Evolutionary conservation across 2,797 vertebrate species (phyloP), one percentile per base, ranked within the genome.

Genomic region (Neomorphus geoffroyi): DNA sequence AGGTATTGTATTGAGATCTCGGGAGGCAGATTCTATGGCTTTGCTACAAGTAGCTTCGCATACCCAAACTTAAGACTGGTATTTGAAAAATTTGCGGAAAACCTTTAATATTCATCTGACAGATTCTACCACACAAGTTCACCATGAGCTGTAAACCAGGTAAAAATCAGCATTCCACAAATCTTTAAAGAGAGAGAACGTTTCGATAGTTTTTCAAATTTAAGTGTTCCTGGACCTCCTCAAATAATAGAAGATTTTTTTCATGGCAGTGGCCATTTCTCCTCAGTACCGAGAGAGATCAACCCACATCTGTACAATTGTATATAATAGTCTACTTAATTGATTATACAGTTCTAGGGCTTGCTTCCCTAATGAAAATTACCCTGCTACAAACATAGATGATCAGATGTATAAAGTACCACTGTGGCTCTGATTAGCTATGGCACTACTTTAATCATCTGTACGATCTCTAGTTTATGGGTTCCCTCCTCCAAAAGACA

Each of bases 341-440:
- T 81, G 32, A 75, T 72, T 90, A 67, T 69, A 56, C 4, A 57
- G 66, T 19, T 79, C 39, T 72, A 73, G 33, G 35, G 35, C 35
- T 94, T 86, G 46, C n/a, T 84, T 78, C 57, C 48, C 57, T 77
- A 71, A 83, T 45, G 58, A 90, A 94, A 92, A 93, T 50, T 94
- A 92, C 48, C 50, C 41, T 79, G 61, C 62, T 56, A 28, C 46
- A 91, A 82, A 88, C 51, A 88, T 1, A 77, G 33, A 19, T 41
- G 51, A 87, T 78, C 88, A 77, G 57, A 84, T 35, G 33, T 48
- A 27, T 61, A 70, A 84, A 69, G 35, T 48, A 81, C 41, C 56
- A 43, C 48, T 22, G 50, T 43, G 88, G 62, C 18, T 77, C 90
- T 84, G 66, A 90, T 86, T 60, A 93, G 66, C 77, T 90, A 48